These are phyloP conservation scores for Salvator merianae DNA, from an alignment of 2,113 vertebrate genomes.

Conservation along the genomic window DNA sequence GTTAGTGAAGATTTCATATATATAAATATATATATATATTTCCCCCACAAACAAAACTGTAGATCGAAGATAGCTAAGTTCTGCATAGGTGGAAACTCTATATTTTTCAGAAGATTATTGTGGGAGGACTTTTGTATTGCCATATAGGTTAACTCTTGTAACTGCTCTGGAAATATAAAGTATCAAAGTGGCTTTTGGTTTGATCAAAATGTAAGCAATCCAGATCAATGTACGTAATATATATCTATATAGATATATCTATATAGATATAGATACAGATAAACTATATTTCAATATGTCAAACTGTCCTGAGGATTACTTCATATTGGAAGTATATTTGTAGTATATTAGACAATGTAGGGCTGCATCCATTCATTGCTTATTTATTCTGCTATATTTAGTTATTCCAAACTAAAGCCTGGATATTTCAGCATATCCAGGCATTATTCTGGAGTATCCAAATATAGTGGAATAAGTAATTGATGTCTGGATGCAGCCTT, in stretches of 20 bases:
- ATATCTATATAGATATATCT: too few relatives aligned
- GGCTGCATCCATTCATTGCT: too few relatives aligned
- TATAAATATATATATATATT: background rate
- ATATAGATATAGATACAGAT: too few relatives aligned
- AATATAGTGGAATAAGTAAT: too few relatives aligned
- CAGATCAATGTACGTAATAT: too few relatives aligned
- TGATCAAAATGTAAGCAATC: background rate
- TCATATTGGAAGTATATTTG: background rate
- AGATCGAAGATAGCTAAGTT: background rate
- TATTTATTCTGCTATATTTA: too few relatives aligned
- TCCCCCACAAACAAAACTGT: constrained; percentile 20
- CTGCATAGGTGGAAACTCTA: too few relatives aligned
- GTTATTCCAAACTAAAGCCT: too few relatives aligned
- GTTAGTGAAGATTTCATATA: constrained; percentile 8
- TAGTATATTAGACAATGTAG: background rate
- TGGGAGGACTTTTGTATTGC: background rate
- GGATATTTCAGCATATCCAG: too few relatives aligned
- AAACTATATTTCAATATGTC: background rate
- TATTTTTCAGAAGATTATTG: background rate
- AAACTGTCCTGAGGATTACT: background rate
- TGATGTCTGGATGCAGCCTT: too few relatives aligned
- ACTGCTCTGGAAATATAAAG: background rate
- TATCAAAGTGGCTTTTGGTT: background rate
- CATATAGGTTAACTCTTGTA: background rate
- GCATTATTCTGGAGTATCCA: too few relatives aligned